A percentile compares a stretch with the other conserved stretches of the same genome.
Conservation (phyloP, 2,113 vertebrate genomes). For the Triplophysa tibetana region DNA sequence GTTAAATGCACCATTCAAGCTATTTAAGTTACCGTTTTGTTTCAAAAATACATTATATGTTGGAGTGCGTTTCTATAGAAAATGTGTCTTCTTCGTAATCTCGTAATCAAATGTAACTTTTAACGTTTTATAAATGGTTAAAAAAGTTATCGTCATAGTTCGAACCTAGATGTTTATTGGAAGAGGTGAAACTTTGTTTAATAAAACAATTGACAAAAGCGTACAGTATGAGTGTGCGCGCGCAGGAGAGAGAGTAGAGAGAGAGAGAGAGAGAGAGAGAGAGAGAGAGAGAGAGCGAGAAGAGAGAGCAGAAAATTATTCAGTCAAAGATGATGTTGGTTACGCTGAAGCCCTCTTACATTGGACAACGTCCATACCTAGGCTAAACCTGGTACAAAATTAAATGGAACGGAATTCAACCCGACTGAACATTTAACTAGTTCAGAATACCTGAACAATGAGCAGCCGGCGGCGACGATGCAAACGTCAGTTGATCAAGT, state of each 20-base stretch:
- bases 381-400: neutral
- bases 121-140: too few relatives aligned
- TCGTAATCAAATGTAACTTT: too few relatives aligned
- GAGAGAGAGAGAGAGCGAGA: conserved; percentile 12
- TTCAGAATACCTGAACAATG: conserved; percentile 10
- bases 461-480: conserved; percentile 43
- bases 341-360: neutral
- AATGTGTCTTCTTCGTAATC: too few relatives aligned
- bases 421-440: too few relatives aligned
- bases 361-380: neutral
- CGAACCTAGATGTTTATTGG: too few relatives aligned
- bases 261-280: conserved; percentile 21
- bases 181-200: too few relatives aligned
- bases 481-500: conserved; percentile 47
- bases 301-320: neutral
- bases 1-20: too few relatives aligned
- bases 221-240: neutral
- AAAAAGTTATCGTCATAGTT: too few relatives aligned
- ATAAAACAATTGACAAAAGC: neutral
- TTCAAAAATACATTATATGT: too few relatives aligned
- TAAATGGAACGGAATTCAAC: neutral
- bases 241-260: conserved; percentile 6
- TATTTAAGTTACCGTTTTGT: too few relatives aligned
- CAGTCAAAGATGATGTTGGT: neutral
- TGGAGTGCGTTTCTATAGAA: too few relatives aligned